A percentile compares a stretch with the other conserved stretches of the same genome.
phyloP scores from a whole-genome alignment of 1,140 invertebrate genomes.

The Ericerus pela region DNA sequence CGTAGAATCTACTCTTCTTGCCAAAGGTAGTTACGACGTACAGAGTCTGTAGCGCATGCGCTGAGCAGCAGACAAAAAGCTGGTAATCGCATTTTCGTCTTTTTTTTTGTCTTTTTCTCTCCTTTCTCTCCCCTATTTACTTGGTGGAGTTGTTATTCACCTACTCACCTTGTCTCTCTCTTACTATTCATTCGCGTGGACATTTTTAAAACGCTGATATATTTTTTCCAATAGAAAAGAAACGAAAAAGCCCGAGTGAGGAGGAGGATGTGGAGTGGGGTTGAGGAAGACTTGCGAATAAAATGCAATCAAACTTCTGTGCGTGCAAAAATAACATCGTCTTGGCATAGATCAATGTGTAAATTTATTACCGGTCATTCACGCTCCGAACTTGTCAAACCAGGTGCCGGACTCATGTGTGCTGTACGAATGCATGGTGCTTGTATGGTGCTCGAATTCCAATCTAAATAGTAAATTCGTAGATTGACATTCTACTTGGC shows the following conservation, averaged over 20 bases:
- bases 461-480: too few relatives aligned
- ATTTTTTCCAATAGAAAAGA: too few relatives aligned
- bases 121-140: too few relatives aligned
- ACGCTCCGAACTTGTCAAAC: slow-evolving; percentile 9
- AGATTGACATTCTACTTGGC: too few relatives aligned
- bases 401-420: slow-evolving; percentile 3
- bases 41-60: slow-evolving; percentile 1
- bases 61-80: background rate
- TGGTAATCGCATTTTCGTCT: slow-evolving; percentile 3
- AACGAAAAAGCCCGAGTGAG: too few relatives aligned
- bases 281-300: slow-evolving; percentile 1
- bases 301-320: slow-evolving; percentile 9
- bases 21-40: too few relatives aligned
- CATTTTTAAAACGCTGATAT: background rate
- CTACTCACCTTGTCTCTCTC: too few relatives aligned
- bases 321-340: slow-evolving; percentile 7
- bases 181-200: background rate
- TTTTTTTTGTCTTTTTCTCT: too few relatives aligned
- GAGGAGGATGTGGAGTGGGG: too few relatives aligned
- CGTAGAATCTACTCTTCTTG: too few relatives aligned
- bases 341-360: slow-evolving; percentile 9
- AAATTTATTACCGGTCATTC: slow-evolving; percentile 5
- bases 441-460: background rate
- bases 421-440: background rate
- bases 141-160: too few relatives aligned